Conservation (phyloP, 2,888 invertebrate species). For the Andricus curvator region DNA sequence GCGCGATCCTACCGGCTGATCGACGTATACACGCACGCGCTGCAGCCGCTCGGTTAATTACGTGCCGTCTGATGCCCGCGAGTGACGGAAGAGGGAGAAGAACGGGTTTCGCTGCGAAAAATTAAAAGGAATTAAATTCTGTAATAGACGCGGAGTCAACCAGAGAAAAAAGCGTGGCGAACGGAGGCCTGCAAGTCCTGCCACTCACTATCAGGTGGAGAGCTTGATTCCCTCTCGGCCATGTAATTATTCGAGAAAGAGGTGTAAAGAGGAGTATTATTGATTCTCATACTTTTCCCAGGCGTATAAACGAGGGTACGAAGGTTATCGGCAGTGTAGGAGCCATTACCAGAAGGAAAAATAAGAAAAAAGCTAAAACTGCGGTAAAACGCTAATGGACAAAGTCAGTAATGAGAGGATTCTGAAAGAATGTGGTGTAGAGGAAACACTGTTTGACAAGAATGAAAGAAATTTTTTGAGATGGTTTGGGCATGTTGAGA, state of each 20-base stretch:
- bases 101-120: slow-evolving; percentile 5
- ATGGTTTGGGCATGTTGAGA: too few species aligned
- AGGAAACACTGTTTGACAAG: too few species aligned
- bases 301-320: not conserved
- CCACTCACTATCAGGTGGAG: not conserved
- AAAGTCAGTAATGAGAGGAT: too few species aligned
- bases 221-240: not conserved
- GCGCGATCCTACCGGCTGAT: not conserved
- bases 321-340: too few species aligned
- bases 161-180: not conserved
- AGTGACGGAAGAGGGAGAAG: not conserved
- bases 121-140: slow-evolving; percentile 6
- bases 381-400: too few species aligned
- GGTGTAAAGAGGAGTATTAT: not conserved
- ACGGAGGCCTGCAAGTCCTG: slow-evolving; percentile 7
- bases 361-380: too few species aligned
- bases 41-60: not conserved
- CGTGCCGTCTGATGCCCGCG: not conserved
- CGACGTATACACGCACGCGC: slow-evolving; percentile 5
- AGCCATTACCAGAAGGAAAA: too few species aligned
- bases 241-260: slow-evolving; percentile 4
- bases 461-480: too few species aligned
- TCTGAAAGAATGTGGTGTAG: too few species aligned
- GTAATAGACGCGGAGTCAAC: not conserved
- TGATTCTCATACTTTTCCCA: not conserved